phyloP scores from a whole-genome alignment of 2,888 invertebrate species.

The Campopleginae sp. region DNA sequence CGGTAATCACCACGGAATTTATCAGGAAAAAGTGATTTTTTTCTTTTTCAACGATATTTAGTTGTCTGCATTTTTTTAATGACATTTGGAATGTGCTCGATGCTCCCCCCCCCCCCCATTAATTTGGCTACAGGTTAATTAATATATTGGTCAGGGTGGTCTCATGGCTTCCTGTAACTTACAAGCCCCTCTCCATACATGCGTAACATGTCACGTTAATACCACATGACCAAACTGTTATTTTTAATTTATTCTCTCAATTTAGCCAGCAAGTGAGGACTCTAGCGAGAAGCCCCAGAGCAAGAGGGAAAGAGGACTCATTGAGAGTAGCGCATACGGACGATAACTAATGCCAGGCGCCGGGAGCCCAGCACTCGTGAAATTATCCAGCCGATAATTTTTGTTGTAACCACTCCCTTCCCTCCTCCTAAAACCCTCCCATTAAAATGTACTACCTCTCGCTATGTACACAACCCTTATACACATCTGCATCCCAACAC shows the following conservation, averaged over 20 bases:
- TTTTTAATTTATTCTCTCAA: slow-evolving; percentile 79
- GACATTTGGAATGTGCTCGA: slow-evolving; percentile 6
- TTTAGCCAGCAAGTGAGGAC: slow-evolving; percentile 72
- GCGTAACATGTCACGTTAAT: slow-evolving; percentile 58
- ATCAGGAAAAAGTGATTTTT: background rate
- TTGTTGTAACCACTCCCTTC: slow-evolving; percentile 73
- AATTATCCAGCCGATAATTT: slow-evolving; percentile 80
- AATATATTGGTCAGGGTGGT: slow-evolving; percentile 48
- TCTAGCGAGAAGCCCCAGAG: slow-evolving; percentile 29
- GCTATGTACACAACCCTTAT: slow-evolving; percentile 22
- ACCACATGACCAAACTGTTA: slow-evolving; percentile 78
- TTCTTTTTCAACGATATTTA: background rate
- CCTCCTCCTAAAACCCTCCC: slow-evolving; percentile 43
- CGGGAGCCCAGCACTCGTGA: slow-evolving; percentile 72
- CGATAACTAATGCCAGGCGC: slow-evolving; percentile 77
- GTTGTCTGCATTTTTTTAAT: background rate
- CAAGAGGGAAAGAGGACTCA: slow-evolving; percentile 26
- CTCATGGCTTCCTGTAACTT: slow-evolving; percentile 47
- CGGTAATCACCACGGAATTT: background rate
- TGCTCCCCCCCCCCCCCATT: background rate
- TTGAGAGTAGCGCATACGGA: slow-evolving; percentile 61
- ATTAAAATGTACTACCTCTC: slow-evolving; percentile 60
- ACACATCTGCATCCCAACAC: slow-evolving; percentile 26
- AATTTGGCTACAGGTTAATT: slow-evolving; percentile 42
- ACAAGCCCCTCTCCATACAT: slow-evolving; percentile 48